Evolutionary conservation across 2,113 vertebrate genomes (phyloP).

Genomic region (Nerophis ophidion): DNA sequence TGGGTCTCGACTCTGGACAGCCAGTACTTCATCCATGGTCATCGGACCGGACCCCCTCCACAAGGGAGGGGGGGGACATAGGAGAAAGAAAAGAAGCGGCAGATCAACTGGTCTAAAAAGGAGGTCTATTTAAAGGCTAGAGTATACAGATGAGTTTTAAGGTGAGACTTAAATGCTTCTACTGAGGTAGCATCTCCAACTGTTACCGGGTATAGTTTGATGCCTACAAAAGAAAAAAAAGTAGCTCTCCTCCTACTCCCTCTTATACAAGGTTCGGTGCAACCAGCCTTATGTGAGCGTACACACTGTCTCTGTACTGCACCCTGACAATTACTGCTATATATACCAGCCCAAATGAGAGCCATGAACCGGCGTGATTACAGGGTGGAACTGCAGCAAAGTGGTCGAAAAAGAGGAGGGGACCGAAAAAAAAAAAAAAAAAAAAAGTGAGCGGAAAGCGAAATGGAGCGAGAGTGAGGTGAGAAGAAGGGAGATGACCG

Average conservation of each 20-base stretch:
- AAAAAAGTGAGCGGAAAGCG: constrained; percentile 21
- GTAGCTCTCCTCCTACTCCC: constrained; percentile 25
- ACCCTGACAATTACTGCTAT: constrained; percentile 77
- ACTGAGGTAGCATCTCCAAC: too few species aligned
- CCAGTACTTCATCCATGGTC: too few species aligned
- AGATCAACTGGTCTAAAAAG: too few species aligned
- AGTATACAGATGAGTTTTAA: too few species aligned
- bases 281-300: constrained; percentile 58
- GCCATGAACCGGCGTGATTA: constrained; percentile 72
- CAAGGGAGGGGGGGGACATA: too few species aligned
- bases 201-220: too few species aligned
- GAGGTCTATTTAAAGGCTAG: too few species aligned
- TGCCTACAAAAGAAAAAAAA: constrained; percentile 10
- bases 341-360: constrained; percentile 77
- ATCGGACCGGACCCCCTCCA: too few species aligned
- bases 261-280: constrained; percentile 53
- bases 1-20: too few species aligned
- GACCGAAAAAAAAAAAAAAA: constrained; percentile 27
- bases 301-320: constrained; percentile 64
- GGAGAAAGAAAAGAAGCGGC: too few species aligned
- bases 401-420: constrained; percentile 26
- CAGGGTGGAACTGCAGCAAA: constrained; percentile 66
- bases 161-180: too few species aligned
- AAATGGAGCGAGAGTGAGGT: constrained; percentile 14
- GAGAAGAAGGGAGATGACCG: constrained; percentile 15